phyloP scores from a whole-genome alignment of 1,140 invertebrate species.

The Ostrea edulis region DNA sequence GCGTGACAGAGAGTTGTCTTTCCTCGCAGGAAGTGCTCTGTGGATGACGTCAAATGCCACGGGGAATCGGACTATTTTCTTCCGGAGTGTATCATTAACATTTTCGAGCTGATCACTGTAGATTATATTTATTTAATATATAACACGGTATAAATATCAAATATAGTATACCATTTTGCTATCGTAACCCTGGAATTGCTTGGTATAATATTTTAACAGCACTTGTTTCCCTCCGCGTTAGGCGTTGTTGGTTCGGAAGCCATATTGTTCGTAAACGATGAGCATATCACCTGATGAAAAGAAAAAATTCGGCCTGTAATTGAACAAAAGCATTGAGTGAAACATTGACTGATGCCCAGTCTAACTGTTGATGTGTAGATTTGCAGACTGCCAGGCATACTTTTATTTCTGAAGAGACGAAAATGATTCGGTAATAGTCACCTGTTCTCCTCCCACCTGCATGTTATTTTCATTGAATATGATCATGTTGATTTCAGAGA shows the following conservation, averaged over 20 bases:
- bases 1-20: neutral
- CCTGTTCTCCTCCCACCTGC: slow-evolving; percentile 26
- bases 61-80: slow-evolving; percentile 36
- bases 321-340: slow-evolving; percentile 3
- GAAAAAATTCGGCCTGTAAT: slow-evolving; percentile 25
- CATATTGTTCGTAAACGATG: slow-evolving; percentile 37
- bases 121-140: slow-evolving; percentile 9
- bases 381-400: neutral
- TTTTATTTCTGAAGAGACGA: slow-evolving; percentile 15
- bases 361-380: slow-evolving; percentile 9
- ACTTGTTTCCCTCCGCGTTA: slow-evolving; percentile 15
- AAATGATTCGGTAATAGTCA: slow-evolving; percentile 37
- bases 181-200: neutral
- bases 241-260: slow-evolving; percentile 32
- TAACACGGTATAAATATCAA: neutral
- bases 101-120: slow-evolving; percentile 23
- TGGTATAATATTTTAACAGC: slow-evolving; percentile 18
- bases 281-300: slow-evolving; percentile 38
- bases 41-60: slow-evolving; percentile 35
- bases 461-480: slow-evolving; percentile 17
- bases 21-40: neutral
- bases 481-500: slow-evolving; percentile 16
- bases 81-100: slow-evolving; percentile 31
- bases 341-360: slow-evolving; percentile 11
- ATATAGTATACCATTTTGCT: neutral